Evolutionary conservation across 2,888 invertebrate genomes (phyloP).

Genomic region (Pomacea canaliculata): DNA sequence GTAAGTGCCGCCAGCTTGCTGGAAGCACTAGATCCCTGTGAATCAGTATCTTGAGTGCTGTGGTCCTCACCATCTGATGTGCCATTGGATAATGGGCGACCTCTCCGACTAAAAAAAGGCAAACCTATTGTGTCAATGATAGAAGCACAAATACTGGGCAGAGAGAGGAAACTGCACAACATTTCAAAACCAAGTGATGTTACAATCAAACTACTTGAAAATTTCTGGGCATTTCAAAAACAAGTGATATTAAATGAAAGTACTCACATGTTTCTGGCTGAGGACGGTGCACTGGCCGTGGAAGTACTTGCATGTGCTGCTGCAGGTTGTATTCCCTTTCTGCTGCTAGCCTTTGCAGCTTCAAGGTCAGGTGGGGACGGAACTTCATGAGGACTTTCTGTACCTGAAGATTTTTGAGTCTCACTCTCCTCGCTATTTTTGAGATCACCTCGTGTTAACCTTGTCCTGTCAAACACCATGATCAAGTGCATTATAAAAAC

Average conservation of each 20-base stretch:
- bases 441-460: conserved; percentile 17
- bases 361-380: conserved; percentile 5
- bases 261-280: conserved; percentile 29
- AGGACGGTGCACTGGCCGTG: conserved; percentile 4
- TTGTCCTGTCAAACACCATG: conserved; percentile 1
- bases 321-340: conserved; percentile 1
- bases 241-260: too few relatives aligned
- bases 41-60: conserved; percentile 37
- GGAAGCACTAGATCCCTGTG: conserved; percentile 38
- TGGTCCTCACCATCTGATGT: conserved; percentile 57
- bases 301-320: too few relatives aligned
- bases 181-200: too few relatives aligned
- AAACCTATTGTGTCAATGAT: neutral
- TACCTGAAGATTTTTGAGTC: conserved; percentile 15
- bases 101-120: conserved; percentile 38
- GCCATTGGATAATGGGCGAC: conserved; percentile 55
- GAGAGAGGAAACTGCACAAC: too few relatives aligned
- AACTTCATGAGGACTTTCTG: conserved; percentile 2
- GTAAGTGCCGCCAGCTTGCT: conserved; percentile 44
- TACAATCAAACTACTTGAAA: too few relatives aligned
- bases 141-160: neutral
- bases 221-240: too few relatives aligned
- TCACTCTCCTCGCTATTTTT: conserved; percentile 20
- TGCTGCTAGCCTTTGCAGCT: neutral
- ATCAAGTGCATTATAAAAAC: too few relatives aligned